Evolutionary conservation across 2,888 invertebrate species (phyloP).

Genomic region (Bibio marci): DNA sequence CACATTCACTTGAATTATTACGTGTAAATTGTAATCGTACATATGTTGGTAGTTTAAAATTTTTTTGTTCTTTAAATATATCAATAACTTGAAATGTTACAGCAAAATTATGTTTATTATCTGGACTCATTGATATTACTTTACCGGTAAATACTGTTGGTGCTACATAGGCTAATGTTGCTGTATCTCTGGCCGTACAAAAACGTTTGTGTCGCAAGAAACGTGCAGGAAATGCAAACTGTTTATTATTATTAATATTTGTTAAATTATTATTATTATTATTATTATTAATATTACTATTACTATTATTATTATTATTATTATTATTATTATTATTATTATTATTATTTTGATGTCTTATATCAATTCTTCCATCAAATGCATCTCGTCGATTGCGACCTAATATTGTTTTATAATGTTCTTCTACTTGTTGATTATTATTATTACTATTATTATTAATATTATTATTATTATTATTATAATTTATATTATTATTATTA

Average conservation of each 20-base stretch:
- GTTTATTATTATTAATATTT: constrained; percentile 3
- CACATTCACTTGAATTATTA: constrained; percentile 26
- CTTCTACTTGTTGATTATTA: constrained; percentile 2
- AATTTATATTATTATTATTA: background rate
- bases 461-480: background rate
- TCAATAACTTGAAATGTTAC: constrained; percentile 47
- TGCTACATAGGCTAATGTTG: constrained; percentile 44
- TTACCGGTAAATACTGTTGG: constrained; percentile 49
- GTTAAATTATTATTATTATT: constrained; percentile 1
- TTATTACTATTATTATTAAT: constrained; percentile 1
- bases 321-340: background rate
- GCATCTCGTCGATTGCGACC: constrained; percentile 4
- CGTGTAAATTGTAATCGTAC: constrained; percentile 26
- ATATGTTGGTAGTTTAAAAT: constrained; percentile 22
- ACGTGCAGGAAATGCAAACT: background rate
- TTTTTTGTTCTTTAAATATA: constrained; percentile 40
- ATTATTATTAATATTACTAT: background rate
- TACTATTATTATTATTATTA: background rate
- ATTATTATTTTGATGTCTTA: background rate
- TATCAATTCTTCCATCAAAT: background rate
- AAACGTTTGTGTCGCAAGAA: constrained; percentile 26
- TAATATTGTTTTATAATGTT: constrained; percentile 5
- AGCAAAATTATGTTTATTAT: constrained; percentile 39
- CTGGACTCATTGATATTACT: constrained; percentile 42
- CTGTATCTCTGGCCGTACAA: constrained; percentile 44